Conservation (phyloP, 2,888 invertebrate species). For the Apodemia zela region DNA sequence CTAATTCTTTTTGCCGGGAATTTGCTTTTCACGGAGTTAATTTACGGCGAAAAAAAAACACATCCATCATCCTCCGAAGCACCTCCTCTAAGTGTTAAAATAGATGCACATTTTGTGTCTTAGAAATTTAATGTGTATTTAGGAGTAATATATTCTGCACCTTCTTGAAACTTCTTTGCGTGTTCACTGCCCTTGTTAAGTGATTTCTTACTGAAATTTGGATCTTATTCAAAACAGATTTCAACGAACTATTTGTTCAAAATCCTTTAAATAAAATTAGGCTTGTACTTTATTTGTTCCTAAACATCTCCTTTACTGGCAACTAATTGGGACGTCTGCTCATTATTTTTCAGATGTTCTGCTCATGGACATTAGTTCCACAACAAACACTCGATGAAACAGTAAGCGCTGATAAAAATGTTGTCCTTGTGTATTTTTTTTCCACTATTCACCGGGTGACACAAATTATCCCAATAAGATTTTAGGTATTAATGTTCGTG, state of each 20-base stretch:
- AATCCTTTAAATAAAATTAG: slow-evolving; percentile 15
- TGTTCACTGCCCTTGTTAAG: neutral
- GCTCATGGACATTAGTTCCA: slow-evolving; percentile 77
- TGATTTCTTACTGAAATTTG: neutral
- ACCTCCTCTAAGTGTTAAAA: slow-evolving; percentile 5
- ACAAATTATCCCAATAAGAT: slow-evolving; percentile 46
- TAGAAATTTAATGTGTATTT: slow-evolving; percentile 15
- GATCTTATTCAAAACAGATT: neutral
- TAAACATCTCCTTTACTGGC: slow-evolving; percentile 39
- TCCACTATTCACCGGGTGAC: slow-evolving; percentile 67
- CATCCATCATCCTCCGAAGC: slow-evolving; percentile 17
- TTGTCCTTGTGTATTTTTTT: slow-evolving; percentile 74
- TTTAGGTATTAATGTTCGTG: slow-evolving; percentile 43
- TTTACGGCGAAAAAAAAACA: slow-evolving; percentile 21
- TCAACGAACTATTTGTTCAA: slow-evolving; percentile 16
- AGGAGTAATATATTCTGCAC: neutral
- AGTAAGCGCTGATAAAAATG: slow-evolving; percentile 74
- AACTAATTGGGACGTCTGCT: slow-evolving; percentile 71
- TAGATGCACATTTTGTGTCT: slow-evolving; percentile 18
- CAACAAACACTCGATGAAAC: slow-evolving; percentile 75
- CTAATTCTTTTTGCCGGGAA: slow-evolving; percentile 30
- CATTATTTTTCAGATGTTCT: slow-evolving; percentile 78
- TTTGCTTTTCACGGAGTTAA: slow-evolving; percentile 37
- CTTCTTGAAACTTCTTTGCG: neutral
- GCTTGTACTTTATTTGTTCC: slow-evolving; percentile 2